A percentile compares a stretch with the other conserved stretches of the same genome.
phyloP scores from a whole-genome alignment of 2,888 invertebrate species.

The Drosophila vallismaia region DNA sequence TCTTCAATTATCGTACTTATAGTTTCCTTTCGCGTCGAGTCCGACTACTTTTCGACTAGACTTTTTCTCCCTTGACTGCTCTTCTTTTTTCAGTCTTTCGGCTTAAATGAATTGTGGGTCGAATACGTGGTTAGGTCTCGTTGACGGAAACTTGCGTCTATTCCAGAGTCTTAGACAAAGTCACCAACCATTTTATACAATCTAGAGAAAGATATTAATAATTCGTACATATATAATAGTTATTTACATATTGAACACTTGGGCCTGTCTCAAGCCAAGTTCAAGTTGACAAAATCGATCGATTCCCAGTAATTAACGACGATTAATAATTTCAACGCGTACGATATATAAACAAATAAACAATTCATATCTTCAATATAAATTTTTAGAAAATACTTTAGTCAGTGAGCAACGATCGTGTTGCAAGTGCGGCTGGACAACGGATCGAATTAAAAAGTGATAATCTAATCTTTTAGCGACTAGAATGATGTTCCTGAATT shows the following conservation, averaged over 20 bases:
- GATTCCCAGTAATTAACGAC: slow-evolving; percentile 4
- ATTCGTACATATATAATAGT: not conserved
- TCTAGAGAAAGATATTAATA: not conserved
- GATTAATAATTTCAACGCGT: slow-evolving; percentile 59
- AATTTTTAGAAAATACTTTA: slow-evolving; percentile 40
- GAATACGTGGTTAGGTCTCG: slow-evolving; percentile 45
- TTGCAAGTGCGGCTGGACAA: slow-evolving; percentile 50
- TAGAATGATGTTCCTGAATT: slow-evolving; percentile 61
- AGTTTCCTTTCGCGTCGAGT: slow-evolving; percentile 68
- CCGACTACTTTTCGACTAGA: slow-evolving; percentile 40
- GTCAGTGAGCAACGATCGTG: slow-evolving; percentile 54
- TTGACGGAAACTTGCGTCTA: not conserved
- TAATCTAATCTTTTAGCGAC: not conserved
- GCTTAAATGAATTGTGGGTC: slow-evolving; percentile 66
- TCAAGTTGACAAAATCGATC: slow-evolving; percentile 18
- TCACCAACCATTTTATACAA: no score
- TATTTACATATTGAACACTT: not conserved
- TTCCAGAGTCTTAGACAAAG: not conserved
- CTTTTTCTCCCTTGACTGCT: slow-evolving; percentile 11
- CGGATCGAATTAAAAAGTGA: slow-evolving; percentile 31
- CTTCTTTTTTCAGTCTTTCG: slow-evolving; percentile 8
- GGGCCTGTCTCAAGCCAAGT: slow-evolving; percentile 9
- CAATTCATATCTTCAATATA: slow-evolving; percentile 37
- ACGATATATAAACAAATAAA: slow-evolving; percentile 46
- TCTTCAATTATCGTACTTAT: slow-evolving; percentile 77